These are phyloP conservation scores for Mormyrus iriodes DNA, from an alignment of 2,113 vertebrate species.

Conservation along the genomic window DNA sequence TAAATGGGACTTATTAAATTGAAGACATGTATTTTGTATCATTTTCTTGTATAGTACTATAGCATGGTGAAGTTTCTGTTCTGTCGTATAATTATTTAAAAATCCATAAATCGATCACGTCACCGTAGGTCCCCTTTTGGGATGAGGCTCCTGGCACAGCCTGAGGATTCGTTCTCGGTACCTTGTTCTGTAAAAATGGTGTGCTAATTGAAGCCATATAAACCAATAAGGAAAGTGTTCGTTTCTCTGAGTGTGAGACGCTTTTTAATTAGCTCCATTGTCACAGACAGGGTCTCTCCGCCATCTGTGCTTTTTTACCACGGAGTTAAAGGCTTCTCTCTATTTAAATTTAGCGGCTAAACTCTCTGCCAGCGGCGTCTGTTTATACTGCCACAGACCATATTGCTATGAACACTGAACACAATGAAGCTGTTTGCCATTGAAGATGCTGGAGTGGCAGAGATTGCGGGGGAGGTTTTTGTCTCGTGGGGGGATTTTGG, in stretches of 20 bases:
- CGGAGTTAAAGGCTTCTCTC: neutral
- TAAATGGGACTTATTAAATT: neutral
- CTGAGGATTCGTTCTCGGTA: neutral
- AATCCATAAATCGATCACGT: neutral
- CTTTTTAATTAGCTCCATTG: neutral
- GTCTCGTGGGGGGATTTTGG: slow-evolving; percentile 53
- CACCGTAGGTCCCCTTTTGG: neutral
- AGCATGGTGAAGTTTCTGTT: neutral
- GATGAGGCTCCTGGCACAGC: too few species aligned
- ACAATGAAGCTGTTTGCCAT: neutral
- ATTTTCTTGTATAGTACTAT: neutral
- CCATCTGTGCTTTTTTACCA: neutral
- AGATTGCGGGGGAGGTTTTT: slow-evolving; percentile 49
- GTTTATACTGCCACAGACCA: neutral
- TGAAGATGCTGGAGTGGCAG: slow-evolving; percentile 33
- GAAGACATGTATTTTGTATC: neutral
- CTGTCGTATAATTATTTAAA: neutral
- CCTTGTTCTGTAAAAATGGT: neutral
- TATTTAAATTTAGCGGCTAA: neutral
- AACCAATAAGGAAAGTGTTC: neutral
- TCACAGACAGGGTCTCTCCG: neutral
- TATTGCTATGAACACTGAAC: neutral
- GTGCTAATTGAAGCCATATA: neutral
- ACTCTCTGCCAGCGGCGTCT: neutral
- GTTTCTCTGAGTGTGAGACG: neutral